phyloP scores from a whole-genome alignment of 1,140 invertebrate genomes.

The Rhagoletis zephyria region DNA sequence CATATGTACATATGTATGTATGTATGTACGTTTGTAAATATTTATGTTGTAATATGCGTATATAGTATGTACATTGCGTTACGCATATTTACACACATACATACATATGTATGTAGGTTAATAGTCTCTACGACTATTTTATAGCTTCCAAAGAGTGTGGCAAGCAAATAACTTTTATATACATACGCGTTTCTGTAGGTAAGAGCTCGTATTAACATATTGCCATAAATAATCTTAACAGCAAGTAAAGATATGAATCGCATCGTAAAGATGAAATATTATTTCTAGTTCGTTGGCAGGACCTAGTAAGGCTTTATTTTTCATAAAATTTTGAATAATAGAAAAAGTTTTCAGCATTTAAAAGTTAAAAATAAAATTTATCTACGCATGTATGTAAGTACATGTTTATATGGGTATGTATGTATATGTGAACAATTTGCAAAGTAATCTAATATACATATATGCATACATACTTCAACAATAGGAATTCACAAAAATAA shows the following conservation, averaged over 20 bases:
- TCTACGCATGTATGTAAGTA: too few species aligned
- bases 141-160: constrained; percentile 6
- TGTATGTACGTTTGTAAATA: not conserved
- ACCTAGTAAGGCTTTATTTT: constrained; percentile 1
- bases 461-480: too few species aligned
- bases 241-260: constrained; percentile 40
- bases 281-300: not conserved
- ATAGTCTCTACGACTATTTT: not conserved
- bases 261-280: constrained; percentile 7
- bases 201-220: constrained; percentile 27
- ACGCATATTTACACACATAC: not conserved
- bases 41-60: too few species aligned
- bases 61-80: too few species aligned
- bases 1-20: too few species aligned
- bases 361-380: not conserved
- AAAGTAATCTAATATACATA: too few species aligned
- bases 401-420: too few species aligned
- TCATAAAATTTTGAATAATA: not conserved
- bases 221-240: constrained; percentile 41
- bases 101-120: constrained; percentile 12
- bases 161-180: not conserved
- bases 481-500: too few species aligned
- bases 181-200: not conserved
- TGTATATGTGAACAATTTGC: too few species aligned
- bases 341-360: not conserved